A percentile compares a stretch with the other conserved stretches of the same genome.
Evolutionary conservation across 2,113 vertebrate species (phyloP).

Genomic region (Rhea americana): DNA sequence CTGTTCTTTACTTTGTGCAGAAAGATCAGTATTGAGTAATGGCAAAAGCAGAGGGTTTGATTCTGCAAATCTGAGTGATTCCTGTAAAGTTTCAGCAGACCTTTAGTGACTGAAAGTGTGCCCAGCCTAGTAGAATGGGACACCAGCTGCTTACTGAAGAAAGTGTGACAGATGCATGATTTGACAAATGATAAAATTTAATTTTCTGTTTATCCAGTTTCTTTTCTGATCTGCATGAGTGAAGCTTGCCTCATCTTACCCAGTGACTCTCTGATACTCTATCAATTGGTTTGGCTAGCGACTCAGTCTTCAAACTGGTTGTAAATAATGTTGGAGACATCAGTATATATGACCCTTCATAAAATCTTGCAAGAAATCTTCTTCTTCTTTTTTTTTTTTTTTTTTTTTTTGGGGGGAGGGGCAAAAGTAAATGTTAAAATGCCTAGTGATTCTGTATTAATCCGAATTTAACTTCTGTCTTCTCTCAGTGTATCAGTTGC

Average conservation of each 20-base stretch:
- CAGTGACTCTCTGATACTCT: neutral
- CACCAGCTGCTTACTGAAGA: neutral
- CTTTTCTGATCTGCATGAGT: neutral
- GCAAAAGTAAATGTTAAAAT: neutral
- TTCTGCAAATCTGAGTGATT: neutral
- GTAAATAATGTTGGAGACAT: neutral
- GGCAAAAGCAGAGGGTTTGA: neutral
- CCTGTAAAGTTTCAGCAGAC: neutral
- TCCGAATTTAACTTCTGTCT: conserved; percentile 57
- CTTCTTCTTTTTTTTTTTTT: neutral
- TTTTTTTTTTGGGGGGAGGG: too few relatives aligned
- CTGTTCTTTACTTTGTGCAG: neutral
- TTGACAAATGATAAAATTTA: neutral
- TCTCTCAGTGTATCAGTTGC: conserved; percentile 80
- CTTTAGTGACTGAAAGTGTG: neutral
- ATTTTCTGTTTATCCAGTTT: neutral
- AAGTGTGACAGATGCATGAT: neutral
- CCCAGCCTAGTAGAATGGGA: neutral
- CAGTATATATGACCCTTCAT: neutral
- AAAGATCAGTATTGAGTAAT: neutral
- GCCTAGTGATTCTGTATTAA: neutral
- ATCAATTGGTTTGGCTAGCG: neutral
- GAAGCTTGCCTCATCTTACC: neutral
- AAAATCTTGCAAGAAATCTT: neutral
- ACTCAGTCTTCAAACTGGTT: neutral